These are phyloP conservation scores for Dendrolimus punctatus DNA, from an alignment of 1,140 invertebrate species.

Conservation along the genomic window DNA sequence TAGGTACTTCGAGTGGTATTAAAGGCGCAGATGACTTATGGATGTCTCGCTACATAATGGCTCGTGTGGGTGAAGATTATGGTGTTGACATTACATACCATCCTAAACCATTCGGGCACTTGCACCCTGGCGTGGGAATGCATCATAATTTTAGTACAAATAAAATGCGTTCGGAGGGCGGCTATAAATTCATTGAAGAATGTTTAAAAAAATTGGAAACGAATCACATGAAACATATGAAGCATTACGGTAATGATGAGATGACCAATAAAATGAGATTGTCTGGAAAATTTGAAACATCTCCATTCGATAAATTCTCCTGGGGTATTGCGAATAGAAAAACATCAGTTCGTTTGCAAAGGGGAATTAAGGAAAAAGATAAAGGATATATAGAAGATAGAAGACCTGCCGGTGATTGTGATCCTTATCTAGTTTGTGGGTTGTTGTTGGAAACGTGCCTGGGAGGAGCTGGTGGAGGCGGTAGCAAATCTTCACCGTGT, in stretches of 20 bases:
- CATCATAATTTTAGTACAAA: conserved; percentile 94
- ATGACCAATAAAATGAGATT: conserved; percentile 88
- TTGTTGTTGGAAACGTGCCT: conserved; percentile 74
- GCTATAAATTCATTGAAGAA: conserved; percentile 80
- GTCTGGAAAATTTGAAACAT: conserved; percentile 91
- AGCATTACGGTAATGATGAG: conserved; percentile 89
- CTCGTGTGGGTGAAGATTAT: conserved; percentile 92
- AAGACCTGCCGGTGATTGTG: conserved; percentile 93
- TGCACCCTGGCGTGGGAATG: conserved; percentile 96
- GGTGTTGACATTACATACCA: conserved; percentile 90
- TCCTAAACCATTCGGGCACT: conserved; percentile 91
- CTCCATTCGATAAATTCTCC: conserved; percentile 87
- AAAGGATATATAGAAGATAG: conserved; percentile 95
- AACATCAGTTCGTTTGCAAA: conserved; percentile 85
- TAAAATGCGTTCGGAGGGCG: conserved; percentile 87
- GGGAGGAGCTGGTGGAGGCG: conserved; percentile 15
- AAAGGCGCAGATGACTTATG: conserved; percentile 91
- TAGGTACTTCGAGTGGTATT: conserved; percentile 89
- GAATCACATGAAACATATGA: conserved; percentile 90
- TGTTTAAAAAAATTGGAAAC: conserved; percentile 87
- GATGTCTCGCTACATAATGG: conserved; percentile 89
- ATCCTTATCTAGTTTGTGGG: conserved; percentile 88
- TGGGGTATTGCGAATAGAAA: conserved; percentile 85
- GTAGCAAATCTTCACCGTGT: conserved; percentile 6
- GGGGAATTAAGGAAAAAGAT: conserved; percentile 86